A percentile compares a stretch with the other conserved stretches of the same genome.
phyloP scores from a whole-genome alignment of 2,797 vertebrate genomes.

The Hipposideros larvatus region DNA sequence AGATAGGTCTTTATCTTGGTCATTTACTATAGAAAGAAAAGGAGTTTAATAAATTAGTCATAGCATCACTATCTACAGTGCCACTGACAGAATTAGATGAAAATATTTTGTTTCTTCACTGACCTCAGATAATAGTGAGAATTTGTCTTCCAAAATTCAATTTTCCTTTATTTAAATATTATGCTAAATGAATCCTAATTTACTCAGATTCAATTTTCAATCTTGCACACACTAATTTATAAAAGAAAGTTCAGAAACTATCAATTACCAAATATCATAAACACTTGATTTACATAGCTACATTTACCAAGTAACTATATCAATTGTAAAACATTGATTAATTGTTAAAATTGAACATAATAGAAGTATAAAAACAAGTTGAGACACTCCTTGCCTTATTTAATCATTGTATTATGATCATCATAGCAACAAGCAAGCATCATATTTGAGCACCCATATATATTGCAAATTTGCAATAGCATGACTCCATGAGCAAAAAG shows the following conservation, averaged over 20 bases:
- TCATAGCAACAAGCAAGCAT: background rate
- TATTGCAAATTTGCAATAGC: background rate
- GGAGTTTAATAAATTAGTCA: background rate
- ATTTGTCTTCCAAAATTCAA: background rate
- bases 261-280: background rate
- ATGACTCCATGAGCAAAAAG: background rate
- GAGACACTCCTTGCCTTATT: background rate
- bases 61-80: background rate
- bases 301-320: background rate
- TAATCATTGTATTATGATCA: background rate
- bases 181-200: background rate
- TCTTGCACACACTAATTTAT: background rate
- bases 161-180: background rate
- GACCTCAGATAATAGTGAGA: background rate
- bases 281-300: slow-evolving; percentile 11
- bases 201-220: slow-evolving; percentile 6
- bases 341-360: background rate
- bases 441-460: background rate
- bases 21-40: background rate
- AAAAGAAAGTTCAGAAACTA: background rate
- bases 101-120: background rate
- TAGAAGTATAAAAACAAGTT: background rate
- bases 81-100: background rate
- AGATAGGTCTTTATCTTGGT: background rate
- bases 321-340: background rate